Evolutionary conservation across 1,140 invertebrate genomes (phyloP), one percentile per base, ranked within the genome.

Genomic region (Drosophila neocordata): DNA sequence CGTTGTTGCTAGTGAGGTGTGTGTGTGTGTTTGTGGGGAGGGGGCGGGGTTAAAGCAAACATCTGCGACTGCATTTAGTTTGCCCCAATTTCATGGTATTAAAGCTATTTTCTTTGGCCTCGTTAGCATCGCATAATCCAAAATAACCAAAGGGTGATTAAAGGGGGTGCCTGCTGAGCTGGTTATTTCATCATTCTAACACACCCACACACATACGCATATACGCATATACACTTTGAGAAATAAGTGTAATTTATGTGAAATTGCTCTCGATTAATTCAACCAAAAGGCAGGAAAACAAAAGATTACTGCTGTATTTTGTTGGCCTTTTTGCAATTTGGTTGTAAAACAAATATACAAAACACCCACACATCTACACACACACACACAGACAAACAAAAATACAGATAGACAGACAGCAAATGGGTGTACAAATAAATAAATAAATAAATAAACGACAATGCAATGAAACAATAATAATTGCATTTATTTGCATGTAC

Each of bases 181-280:
- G n/a, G 37, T 70, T 53, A 66, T 38, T 7, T 67, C 38, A 66
- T 60, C 69, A 67, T 41, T 55, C 27, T 31, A 31, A 31, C 27
- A 31, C 27, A 31, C 27, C 4, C 2, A 6, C 53, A 31, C 44
- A 63, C 56, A 58, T 18, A 41, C 44, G 5, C 22, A 38, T 12
- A 38, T n/a, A 44, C 15, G 9, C 27, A 31, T 31, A 31, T 44
- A 11, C 59, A 18, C 38, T 15, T 35, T 76, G 72, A 65, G 53
- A 58, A 73, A 69, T 69, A 79, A 58, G 63, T 65, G 79, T 72
- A 72, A 82, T 82, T 82, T 77, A 69, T 82, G 82, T 73, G 69
- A 82, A 81, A 82, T 77, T 64, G 79, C 61, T 71, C 62, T 82
- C 79, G 65, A 82, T 82, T 69, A 82, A 82, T 82, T 82, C 69